Evolutionary conservation across 2,113 vertebrate genomes (phyloP).

Genomic region (Eubucco bourcierii): DNA sequence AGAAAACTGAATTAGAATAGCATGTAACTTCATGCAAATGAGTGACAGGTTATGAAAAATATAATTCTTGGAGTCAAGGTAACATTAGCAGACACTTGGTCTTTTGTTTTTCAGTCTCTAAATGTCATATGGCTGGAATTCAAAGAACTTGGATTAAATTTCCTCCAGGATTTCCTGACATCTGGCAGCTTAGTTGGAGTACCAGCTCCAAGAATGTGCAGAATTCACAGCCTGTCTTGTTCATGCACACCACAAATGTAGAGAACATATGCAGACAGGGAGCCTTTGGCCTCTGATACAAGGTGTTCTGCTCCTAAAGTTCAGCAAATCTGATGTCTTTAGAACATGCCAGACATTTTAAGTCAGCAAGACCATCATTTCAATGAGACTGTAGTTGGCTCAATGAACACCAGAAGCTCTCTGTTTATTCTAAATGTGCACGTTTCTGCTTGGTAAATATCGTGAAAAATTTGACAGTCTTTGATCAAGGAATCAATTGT

Average conservation of each 20-base stretch:
- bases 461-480: neutral
- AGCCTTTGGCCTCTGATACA: neutral
- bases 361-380: neutral
- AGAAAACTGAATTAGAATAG: neutral
- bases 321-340: slow-evolving; percentile 2
- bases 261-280: neutral
- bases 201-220: neutral
- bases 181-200: slow-evolving; percentile 1
- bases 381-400: neutral
- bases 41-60: neutral
- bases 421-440: neutral
- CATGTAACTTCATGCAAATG: neutral
- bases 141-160: slow-evolving; percentile 16
- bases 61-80: neutral
- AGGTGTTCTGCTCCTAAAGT: neutral
- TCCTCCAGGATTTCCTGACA: slow-evolving; percentile 22
- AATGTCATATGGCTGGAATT: neutral
- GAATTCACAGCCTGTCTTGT: neutral
- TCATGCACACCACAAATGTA: neutral
- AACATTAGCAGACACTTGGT: neutral
- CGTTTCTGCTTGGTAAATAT: neutral
- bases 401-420: neutral
- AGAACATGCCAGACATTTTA: neutral
- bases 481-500: neutral
- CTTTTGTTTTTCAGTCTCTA: neutral